Conservation (phyloP, 1,140 invertebrate genomes). For the Ostrea denselamellosa region DNA sequence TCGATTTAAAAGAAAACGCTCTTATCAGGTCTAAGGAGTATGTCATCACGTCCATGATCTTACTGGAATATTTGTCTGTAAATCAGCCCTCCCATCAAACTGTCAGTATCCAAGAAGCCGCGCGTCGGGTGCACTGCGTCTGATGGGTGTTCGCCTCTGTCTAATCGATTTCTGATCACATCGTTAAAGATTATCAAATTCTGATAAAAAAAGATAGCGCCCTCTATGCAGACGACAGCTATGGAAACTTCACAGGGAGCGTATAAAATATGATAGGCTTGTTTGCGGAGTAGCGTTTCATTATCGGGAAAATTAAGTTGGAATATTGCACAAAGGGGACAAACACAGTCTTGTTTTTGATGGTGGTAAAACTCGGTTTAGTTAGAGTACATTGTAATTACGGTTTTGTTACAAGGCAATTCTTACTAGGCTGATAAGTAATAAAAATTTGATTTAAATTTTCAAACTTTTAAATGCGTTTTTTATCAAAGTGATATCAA, state of each 20-base stretch:
- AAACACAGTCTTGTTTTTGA: conserved; percentile 1
- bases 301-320: not conserved
- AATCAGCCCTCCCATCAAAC: not conserved
- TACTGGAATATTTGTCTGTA: not conserved
- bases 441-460: not conserved
- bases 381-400: not conserved
- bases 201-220: not conserved
- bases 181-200: conserved; percentile 22
- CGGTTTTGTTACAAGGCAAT: not conserved
- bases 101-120: not conserved
- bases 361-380: not conserved
- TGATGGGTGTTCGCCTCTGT: not conserved
- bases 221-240: conserved; percentile 22
- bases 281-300: not conserved
- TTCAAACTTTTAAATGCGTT: not conserved
- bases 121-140: not conserved
- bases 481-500: not conserved
- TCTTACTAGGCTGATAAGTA: not conserved
- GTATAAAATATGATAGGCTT: conserved; percentile 9
- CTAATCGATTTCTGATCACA: conserved; percentile 36
- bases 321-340: conserved; percentile 11
- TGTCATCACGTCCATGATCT: not conserved
- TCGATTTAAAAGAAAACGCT: not conserved
- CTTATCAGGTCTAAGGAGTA: not conserved
- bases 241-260: not conserved